Evolutionary conservation across 2,113 vertebrate species (phyloP).

Genomic region (Actenoides hombroni): DNA sequence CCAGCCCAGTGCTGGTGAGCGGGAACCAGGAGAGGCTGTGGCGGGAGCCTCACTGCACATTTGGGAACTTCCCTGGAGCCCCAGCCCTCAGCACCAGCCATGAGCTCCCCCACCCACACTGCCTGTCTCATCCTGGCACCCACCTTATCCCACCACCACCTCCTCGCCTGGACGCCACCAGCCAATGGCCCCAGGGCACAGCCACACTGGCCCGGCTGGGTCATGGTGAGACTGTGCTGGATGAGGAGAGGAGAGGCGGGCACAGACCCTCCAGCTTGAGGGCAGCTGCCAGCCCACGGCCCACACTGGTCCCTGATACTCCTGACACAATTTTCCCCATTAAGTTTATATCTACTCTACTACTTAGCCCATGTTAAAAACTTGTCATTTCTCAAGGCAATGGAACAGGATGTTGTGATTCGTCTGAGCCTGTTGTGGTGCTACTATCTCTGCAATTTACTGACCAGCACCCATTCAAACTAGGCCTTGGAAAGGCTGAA

Average conservation of each 20-base stretch:
- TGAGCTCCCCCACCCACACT: rapidly evolving
- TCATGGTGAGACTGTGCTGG: rapidly evolving
- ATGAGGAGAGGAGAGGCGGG: neutral
- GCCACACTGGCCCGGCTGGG: rapidly evolving
- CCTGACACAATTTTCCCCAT: neutral
- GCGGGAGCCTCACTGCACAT: rapidly evolving
- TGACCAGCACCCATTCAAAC: rapidly evolving
- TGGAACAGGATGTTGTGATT: neutral
- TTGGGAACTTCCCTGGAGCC: neutral
- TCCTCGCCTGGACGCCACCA: rapidly evolving
- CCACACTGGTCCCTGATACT: neutral
- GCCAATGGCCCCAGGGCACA: rapidly evolving
- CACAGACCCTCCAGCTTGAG: rapidly evolving
- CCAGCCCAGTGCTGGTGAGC: rapidly evolving
- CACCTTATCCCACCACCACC: too few species aligned
- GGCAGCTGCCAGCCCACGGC: too few species aligned
- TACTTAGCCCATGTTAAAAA: neutral
- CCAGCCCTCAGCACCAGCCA: neutral
- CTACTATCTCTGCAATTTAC: neutral
- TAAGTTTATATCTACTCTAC: neutral
- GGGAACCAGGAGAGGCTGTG: neutral
- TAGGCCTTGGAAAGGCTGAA: neutral
- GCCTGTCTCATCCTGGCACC: neutral
- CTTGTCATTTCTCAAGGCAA: neutral
- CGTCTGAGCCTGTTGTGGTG: neutral